These are phyloP conservation scores for Allenopithecus nigroviridis DNA, from an alignment of 2,797 vertebrate genomes.

Conservation along the genomic window DNA sequence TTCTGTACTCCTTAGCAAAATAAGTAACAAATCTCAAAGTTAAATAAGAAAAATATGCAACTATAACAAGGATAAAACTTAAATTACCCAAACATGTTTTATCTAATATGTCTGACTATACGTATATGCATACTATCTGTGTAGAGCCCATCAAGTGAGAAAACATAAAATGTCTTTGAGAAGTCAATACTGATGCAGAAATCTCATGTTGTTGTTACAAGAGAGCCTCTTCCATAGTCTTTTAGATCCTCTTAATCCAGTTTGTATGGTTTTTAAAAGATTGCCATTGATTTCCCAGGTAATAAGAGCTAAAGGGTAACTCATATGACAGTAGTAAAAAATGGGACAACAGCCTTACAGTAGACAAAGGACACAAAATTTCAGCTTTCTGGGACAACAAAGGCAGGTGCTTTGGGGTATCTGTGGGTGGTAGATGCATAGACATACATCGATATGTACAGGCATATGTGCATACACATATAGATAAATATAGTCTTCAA, in stretches of 20 bases:
- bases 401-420: background rate
- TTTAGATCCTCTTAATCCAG: background rate
- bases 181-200: background rate
- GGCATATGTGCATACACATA: background rate
- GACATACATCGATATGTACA: background rate
- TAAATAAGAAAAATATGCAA: background rate
- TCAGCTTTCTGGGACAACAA: background rate
- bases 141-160: background rate
- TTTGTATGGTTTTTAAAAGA: background rate
- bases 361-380: background rate
- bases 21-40: background rate
- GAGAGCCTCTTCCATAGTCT: background rate
- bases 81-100: background rate
- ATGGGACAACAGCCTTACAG: background rate
- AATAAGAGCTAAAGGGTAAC: background rate
- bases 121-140: too few species aligned
- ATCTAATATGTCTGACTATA: background rate
- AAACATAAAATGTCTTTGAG: background rate
- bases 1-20: background rate
- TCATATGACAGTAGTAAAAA: background rate
- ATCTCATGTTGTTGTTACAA: background rate
- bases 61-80: background rate
- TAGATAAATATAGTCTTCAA: background rate
- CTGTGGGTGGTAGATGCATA: background rate
- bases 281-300: background rate